Conservation (phyloP, 23 tunicate species). For the Ciona savignyi region DNA sequence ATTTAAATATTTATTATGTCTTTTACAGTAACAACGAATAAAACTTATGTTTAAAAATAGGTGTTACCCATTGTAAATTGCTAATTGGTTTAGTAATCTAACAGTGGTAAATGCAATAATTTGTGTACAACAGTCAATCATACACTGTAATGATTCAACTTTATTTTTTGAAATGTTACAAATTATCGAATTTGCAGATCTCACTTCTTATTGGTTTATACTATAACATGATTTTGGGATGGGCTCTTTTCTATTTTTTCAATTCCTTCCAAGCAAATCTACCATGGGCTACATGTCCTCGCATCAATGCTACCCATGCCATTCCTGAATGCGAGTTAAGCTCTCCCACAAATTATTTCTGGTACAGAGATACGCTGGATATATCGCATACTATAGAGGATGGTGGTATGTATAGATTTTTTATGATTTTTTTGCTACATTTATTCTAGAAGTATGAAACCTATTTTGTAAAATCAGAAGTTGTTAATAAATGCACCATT, state of each 20-base stretch:
- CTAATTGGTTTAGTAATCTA: not conserved
- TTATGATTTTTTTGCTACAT: not conserved
- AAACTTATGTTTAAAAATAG: too few relatives aligned
- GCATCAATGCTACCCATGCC: constrained; percentile 16
- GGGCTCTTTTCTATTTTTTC: constrained; percentile 77
- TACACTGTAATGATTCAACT: too few relatives aligned
- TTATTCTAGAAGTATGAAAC: too few relatives aligned
- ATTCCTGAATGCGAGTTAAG: constrained; percentile 56
- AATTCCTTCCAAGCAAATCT: constrained; percentile 67
- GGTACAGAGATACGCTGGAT: constrained; percentile 79
- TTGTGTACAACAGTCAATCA: too few relatives aligned
- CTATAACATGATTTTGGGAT: constrained; percentile 85
- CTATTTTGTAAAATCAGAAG: too few relatives aligned
- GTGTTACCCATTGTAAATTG: not conserved
- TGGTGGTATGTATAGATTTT: constrained; percentile 49
- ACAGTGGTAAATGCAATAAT: too few relatives aligned
- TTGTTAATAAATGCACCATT: too few relatives aligned
- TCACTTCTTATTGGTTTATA: constrained; percentile 85
- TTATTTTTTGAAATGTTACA: not conserved
- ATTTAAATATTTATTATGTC: too few relatives aligned
- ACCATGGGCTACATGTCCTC: constrained; percentile 88
- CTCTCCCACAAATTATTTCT: constrained; percentile 70
- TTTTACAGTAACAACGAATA: too few relatives aligned
- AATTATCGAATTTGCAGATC: constrained; percentile 33
- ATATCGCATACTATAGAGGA: constrained; percentile 63